These are phyloP conservation scores for Corvus cornix DNA, from an alignment of 2,113 vertebrate genomes.

Conservation along the genomic window DNA sequence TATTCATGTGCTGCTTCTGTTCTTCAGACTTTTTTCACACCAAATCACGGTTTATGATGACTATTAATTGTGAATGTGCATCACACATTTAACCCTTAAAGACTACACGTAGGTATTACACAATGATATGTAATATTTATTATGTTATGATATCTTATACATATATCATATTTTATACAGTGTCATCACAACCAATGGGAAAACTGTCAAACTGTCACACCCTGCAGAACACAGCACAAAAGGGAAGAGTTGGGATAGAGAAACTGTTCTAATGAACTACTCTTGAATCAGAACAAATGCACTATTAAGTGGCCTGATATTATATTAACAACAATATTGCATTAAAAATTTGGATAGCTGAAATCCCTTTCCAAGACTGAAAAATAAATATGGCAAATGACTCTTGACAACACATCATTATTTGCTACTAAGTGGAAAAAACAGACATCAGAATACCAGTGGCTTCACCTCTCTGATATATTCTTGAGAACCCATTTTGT, in stretches of 20 bases:
- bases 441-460: rapidly evolving
- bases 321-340: not conserved
- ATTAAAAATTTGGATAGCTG: not conserved
- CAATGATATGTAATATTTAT: not conserved
- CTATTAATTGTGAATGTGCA: not conserved
- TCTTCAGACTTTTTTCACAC: not conserved
- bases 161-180: not conserved
- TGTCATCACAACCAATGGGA: not conserved
- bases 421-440: not conserved
- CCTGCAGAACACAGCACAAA: not conserved
- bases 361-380: not conserved
- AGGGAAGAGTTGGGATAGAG: not conserved
- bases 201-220: not conserved
- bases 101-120: not conserved
- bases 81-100: not conserved
- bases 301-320: not conserved
- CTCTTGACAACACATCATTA: not conserved
- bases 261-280: not conserved
- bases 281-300: not conserved
- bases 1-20: not conserved
- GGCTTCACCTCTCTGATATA: not conserved
- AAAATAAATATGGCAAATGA: not conserved
- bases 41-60: not conserved
- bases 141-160: not conserved
- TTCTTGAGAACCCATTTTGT: not conserved